Conservation (phyloP, 2,113 vertebrate genomes). For the Serilophus lunatus region DNA sequence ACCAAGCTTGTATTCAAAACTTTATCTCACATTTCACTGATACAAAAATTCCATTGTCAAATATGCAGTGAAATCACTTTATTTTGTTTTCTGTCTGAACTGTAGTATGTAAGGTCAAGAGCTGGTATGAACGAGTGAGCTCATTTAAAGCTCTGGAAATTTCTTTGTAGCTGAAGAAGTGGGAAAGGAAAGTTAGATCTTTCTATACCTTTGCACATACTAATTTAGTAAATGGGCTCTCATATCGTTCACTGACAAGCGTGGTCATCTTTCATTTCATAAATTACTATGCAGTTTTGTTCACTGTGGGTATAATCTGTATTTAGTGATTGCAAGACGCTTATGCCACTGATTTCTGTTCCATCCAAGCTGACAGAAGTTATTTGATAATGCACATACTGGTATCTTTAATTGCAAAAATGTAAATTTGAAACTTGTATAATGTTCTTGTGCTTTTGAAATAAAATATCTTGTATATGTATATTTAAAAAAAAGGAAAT, state of each 20-base stretch:
- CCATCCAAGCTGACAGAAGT: slow-evolving; percentile 71
- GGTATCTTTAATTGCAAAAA: slow-evolving; percentile 77
- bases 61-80: slow-evolving; percentile 40
- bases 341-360: slow-evolving; percentile 74
- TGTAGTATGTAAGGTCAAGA: background rate
- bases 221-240: slow-evolving; percentile 57
- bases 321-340: slow-evolving; percentile 71
- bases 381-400: slow-evolving; percentile 77
- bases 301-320: slow-evolving; percentile 76
- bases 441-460: slow-evolving; percentile 81
- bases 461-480: slow-evolving; percentile 80
- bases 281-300: slow-evolving; percentile 77
- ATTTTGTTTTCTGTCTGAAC: background rate
- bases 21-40: slow-evolving; percentile 27
- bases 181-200: slow-evolving; percentile 26
- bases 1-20: background rate
- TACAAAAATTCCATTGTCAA: slow-evolving; percentile 15
- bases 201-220: slow-evolving; percentile 58
- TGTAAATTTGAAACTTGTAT: slow-evolving; percentile 83
- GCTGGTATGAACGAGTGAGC: slow-evolving; percentile 20
- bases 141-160: background rate
- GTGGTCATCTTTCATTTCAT: slow-evolving; percentile 73
- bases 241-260: background rate
- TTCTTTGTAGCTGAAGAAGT: slow-evolving; percentile 7
- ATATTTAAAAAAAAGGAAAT: slow-evolving; percentile 76